Evolutionary conservation across 2,113 vertebrate species (phyloP).

Genomic region (Phalacrocorax brasilianus): DNA sequence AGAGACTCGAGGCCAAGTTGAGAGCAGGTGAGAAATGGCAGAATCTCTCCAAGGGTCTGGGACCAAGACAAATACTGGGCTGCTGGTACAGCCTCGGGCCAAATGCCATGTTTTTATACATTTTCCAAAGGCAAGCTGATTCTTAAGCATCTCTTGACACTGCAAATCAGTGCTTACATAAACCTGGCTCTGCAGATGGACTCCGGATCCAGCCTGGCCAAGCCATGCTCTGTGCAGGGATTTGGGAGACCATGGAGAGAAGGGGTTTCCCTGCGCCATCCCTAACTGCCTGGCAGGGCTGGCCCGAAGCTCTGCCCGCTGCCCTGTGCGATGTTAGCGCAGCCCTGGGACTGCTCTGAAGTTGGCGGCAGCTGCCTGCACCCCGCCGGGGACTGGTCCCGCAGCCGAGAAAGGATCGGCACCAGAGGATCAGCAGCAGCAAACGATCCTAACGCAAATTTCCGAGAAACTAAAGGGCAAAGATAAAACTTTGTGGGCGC

Average conservation of each 20-base stretch:
- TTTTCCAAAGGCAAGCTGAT: background rate
- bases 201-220: background rate
- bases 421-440: background rate
- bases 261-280: background rate
- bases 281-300: background rate
- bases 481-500: background rate
- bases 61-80: background rate
- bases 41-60: background rate
- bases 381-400: accelerated
- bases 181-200: background rate
- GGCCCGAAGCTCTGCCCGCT: background rate
- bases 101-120: background rate
- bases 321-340: accelerated
- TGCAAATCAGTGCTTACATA: conserved; percentile 13
- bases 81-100: background rate
- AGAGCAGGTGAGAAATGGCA: background rate
- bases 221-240: background rate
- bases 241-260: background rate
- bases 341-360: background rate
- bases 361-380: background rate
- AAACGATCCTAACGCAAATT: background rate
- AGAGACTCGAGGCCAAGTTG: background rate
- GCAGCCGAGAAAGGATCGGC: background rate
- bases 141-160: background rate
- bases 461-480: background rate